Conservation (phyloP, 2,888 invertebrate species). For the Drosophila paucipuncta region DNA sequence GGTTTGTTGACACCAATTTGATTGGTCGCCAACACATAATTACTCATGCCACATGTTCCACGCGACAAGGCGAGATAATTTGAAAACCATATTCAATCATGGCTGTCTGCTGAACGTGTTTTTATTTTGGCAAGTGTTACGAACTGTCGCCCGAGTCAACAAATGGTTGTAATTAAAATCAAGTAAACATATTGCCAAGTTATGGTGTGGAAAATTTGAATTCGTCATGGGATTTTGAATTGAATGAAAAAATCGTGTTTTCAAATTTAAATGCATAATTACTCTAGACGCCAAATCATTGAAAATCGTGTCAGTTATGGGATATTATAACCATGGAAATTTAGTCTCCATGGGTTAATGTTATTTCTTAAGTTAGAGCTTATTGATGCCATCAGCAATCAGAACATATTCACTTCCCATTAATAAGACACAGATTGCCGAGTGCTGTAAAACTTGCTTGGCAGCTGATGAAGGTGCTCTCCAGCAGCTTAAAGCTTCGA, state of each 20-base stretch:
- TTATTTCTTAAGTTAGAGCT: not conserved
- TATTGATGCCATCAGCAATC: not conserved
- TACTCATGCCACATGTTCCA: conserved; percentile 65
- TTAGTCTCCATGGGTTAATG: not conserved
- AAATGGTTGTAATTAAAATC: conserved; percentile 13
- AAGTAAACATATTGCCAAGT: not conserved
- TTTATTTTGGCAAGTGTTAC: not conserved
- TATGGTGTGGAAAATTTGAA: not conserved
- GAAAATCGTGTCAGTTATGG: not conserved
- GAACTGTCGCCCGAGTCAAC: not conserved
- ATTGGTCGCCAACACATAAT: conserved; percentile 63
- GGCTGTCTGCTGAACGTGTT: not conserved
- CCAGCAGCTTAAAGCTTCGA: conserved; percentile 46
- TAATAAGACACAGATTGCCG: not conserved
- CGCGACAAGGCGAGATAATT: conserved; percentile 32
- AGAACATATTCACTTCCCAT: not conserved
- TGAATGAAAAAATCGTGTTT: not conserved
- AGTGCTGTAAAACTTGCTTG: conserved; percentile 20
- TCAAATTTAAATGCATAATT: not conserved
- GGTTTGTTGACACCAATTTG: conserved; percentile 52
- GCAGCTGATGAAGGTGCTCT: conserved; percentile 14
- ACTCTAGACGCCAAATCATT: not conserved
- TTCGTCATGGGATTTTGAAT: not conserved
- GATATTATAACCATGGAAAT: not conserved
- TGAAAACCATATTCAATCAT: conserved; percentile 15